Base-by-base conservation (phyloP, 2,797 vertebrate species). In the Erethizon dorsatum region DNA sequence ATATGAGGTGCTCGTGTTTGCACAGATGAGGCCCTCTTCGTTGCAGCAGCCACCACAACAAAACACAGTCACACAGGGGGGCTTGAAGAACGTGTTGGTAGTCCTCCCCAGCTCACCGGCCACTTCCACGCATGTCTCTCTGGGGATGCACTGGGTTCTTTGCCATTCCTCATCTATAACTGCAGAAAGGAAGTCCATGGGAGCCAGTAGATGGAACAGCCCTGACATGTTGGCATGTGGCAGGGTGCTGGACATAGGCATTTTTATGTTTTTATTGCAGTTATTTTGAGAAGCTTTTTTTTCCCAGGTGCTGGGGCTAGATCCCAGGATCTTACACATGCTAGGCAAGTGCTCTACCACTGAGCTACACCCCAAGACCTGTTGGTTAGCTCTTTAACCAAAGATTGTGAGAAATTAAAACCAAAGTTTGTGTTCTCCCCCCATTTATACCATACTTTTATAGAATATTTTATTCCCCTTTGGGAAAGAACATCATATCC, bases 91-190 rank as follows among this genome's bases (percentile, higher is more conserved):
- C 82, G 99, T 99, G 56, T 99, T 99, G 31, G 99, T 99, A 80
- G 99, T 99, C 1, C 99, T 99, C 92, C 99, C 99, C 80, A 99
- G 98, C 97, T 99, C 99, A 90, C 99, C 99, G 94, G 99, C 99
- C 91, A 99, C 99, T 65, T 99, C 99, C 12, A 99, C 99, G 0
- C 99, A 99, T 0, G 99, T 99, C 98, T 99, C 99, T 98, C 99
- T 98, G 65, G 99, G 99, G 98, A 99, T 99, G 67, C 99, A 99
- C 97, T 99, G 99, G 20, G 99, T 99, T 97, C 99, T 99, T 98
- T 99, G 99, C 99, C 99, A 99, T 98, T 99, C 99, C 52, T 99
- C 99, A 84, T 99, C 99, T 97, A 99, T 99, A 95, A 99, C 99
- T 99, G 96, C 20, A 96, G 83, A 98, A 93, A 97, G 88, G 37